phyloP scores from a whole-genome alignment of 2,113 vertebrate species.

The Dascyllus trimaculatus region DNA sequence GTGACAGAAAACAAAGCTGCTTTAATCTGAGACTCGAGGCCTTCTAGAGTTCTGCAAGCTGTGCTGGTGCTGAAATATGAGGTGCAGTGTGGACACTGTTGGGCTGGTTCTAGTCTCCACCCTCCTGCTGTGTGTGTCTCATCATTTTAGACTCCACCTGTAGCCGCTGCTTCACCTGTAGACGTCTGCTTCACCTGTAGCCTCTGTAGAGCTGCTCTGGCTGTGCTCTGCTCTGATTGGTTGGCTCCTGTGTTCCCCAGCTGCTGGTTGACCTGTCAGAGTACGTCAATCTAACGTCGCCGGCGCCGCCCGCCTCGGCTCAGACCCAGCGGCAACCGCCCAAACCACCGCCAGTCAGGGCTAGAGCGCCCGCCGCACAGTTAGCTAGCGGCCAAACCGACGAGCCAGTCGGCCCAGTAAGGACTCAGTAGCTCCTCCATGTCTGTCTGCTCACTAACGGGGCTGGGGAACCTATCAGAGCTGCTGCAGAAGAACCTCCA shows the following conservation, averaged over 20 bases:
- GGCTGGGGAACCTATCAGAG: conserved; percentile 5
- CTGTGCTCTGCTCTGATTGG: conserved; percentile 71
- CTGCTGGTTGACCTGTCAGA: conserved; percentile 80
- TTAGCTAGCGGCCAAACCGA: conserved; percentile 62
- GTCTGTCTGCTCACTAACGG: conserved; percentile 66
- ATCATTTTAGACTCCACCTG: not conserved
- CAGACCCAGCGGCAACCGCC: conserved; percentile 63
- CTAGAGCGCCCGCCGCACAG: conserved; percentile 28
- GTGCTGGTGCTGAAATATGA: conserved; percentile 13
- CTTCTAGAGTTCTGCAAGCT: too few relatives aligned
- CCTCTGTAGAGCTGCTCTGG: conserved; percentile 32
- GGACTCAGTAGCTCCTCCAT: conserved; percentile 23
- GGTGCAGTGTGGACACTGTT: conserved; percentile 13
- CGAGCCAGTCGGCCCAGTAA: conserved; percentile 63
- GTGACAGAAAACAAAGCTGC: too few relatives aligned
- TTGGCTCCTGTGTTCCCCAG: conserved; percentile 79
- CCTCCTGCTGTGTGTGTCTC: conserved; percentile 16
- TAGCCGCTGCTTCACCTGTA: conserved; percentile 18
- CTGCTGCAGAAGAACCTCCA: too few relatives aligned
- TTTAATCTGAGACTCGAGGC: too few relatives aligned
- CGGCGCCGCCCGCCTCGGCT: conserved; percentile 30
- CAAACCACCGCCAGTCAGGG: conserved; percentile 65
- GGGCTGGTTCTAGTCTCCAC: conserved; percentile 1
- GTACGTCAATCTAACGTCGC: conserved; percentile 67
- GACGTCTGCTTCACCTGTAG: conserved; percentile 18